Evolutionary conservation across 2,888 invertebrate species (phyloP).

Genomic region (Leptinotarsa haldemani): DNA sequence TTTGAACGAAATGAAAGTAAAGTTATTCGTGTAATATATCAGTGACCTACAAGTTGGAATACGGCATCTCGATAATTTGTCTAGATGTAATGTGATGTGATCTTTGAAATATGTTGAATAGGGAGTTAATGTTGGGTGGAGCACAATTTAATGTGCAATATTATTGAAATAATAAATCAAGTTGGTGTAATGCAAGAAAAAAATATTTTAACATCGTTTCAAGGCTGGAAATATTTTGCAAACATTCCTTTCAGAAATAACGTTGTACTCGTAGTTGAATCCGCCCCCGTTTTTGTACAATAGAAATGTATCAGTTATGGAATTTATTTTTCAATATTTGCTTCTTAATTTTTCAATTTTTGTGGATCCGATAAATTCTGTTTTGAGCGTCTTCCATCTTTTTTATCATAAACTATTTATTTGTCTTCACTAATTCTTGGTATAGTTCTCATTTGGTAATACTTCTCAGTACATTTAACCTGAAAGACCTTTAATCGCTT

Average conservation of each 20-base stretch:
- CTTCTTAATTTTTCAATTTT: no score
- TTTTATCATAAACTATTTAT: no score
- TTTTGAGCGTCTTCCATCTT: no score
- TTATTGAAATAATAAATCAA: slow-evolving; percentile 37
- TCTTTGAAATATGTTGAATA: slow-evolving; percentile 30
- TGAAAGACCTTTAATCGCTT: no score
- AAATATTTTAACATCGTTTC: slow-evolving; percentile 23
- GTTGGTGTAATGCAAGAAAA: slow-evolving; percentile 15
- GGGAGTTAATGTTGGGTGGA: slow-evolving; percentile 35
- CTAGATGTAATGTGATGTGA: slow-evolving; percentile 16
- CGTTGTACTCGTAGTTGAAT: background rate
- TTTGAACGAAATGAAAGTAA: slow-evolving; percentile 19
- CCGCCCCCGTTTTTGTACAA: background rate
- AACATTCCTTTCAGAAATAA: background rate
- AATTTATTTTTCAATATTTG: background rate
- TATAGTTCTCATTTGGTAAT: no score
- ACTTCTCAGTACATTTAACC: no score
- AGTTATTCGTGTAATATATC: slow-evolving; percentile 13
- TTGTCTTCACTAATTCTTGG: no score
- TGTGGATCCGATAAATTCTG: no score
- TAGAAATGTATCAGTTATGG: background rate
- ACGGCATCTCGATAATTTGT: slow-evolving; percentile 12
- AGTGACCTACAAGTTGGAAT: slow-evolving; percentile 14
- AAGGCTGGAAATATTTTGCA: slow-evolving; percentile 3
- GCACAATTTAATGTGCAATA: slow-evolving; percentile 30